Base-by-base conservation (phyloP, 2,113 vertebrate genomes). In the Tachycineta bicolor region DNA sequence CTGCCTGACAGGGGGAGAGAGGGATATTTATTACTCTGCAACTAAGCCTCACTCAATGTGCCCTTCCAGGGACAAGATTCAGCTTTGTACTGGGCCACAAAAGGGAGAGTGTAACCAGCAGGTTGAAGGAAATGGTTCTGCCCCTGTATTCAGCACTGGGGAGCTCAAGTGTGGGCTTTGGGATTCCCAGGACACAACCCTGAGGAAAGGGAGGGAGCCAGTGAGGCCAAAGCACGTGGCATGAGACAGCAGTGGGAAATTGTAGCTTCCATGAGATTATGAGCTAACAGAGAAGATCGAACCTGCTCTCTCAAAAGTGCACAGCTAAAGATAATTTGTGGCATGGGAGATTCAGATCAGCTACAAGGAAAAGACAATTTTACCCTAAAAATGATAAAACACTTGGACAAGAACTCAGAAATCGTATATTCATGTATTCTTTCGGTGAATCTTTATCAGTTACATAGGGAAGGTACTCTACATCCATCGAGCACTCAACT, bases 221-320 rank as follows among this genome's bases (percentile, higher is more conserved):
- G 13, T 19, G 58, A 93, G 71, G 33, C 34, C 7, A 15, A 63
- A 60, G 46, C 7, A 71, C 11, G 5, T 2, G 31, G 19, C 19
- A 2, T 11, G 26, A 64, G 53, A 22, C 12, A 67, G 62, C 0
- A 0, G 8, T 6, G 28, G 47, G 64, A 74, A 69, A 65, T 15
- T 0, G 0, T 11, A 65, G 24, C 50, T 87, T 50, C 64, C 31
- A 2, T n/a, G 17, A 55, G 10, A 11, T 12, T 20, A 2, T 7
- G 15, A 25, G 43, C 23, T 43, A 26, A 58, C 4, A 34, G 34
- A 59, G 19, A 26, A 82, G 19, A 34, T 34, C 67, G 59, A 60
- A 62, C 39, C 58, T 11, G 1, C 39, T 39, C 56, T 31, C 67
- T 59, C 60, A 29, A 59, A 49, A 60, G 6, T 23, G 12, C 25